Conservation (phyloP, 2,797 vertebrate genomes). For the Podarcis siculus region DNA sequence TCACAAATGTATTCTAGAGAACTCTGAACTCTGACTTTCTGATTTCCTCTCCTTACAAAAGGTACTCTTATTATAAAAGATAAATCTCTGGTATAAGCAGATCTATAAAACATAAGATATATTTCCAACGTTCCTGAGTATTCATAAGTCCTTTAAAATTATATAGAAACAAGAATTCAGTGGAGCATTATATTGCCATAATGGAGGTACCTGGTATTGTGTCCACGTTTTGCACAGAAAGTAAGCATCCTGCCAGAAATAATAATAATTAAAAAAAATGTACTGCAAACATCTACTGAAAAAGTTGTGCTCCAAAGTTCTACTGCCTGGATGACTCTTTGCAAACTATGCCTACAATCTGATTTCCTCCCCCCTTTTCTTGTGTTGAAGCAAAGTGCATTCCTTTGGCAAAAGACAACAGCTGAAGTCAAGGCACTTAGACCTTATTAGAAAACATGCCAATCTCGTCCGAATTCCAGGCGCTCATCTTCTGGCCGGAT, state of each 20-base stretch:
- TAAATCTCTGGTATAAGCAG: conserved; percentile 36
- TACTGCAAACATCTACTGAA: conserved; percentile 18
- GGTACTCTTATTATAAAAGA: conserved; percentile 37
- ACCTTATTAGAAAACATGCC: conserved; percentile 50
- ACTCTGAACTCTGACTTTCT: conserved; percentile 36
- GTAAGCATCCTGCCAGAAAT: neutral
- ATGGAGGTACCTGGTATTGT: conserved; percentile 16
- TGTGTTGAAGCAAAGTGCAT: conserved; percentile 20
- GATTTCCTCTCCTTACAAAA: conserved; percentile 38
- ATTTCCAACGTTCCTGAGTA: conserved; percentile 45
- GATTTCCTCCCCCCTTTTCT: conserved; percentile 18
- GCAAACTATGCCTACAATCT: neutral
- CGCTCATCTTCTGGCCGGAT: conserved; percentile 66
- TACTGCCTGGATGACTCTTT: neutral
- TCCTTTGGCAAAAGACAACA: conserved; percentile 30
- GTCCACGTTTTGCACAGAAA: conserved; percentile 18
- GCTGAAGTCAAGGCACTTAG: conserved; percentile 53
- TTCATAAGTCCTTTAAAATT: conserved; percentile 46
- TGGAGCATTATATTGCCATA: conserved; percentile 8
- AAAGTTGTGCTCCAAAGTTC: neutral
- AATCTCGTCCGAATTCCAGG: conserved; percentile 26
- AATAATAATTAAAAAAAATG: neutral
- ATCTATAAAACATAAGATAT: conserved; percentile 41
- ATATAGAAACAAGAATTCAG: conserved; percentile 40
- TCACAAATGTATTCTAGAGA: neutral